These are phyloP conservation scores for Yponomeuta plumbellus DNA, from an alignment of 2,888 invertebrate genomes.

Conservation along the genomic window DNA sequence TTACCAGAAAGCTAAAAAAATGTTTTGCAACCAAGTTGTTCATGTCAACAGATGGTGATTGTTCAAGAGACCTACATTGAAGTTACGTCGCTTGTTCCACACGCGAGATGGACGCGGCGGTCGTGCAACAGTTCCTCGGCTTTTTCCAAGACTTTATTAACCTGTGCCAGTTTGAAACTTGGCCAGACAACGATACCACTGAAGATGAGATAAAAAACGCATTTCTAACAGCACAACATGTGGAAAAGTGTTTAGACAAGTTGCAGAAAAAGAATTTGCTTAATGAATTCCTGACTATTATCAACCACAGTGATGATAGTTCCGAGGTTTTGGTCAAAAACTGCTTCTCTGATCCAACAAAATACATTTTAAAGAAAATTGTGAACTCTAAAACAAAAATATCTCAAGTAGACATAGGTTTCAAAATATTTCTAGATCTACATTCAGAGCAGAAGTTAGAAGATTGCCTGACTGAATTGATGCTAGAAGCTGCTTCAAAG, in stretches of 20 bases:
- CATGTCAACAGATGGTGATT: slow-evolving; percentile 66
- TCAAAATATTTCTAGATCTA: slow-evolving; percentile 47
- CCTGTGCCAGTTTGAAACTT: slow-evolving; percentile 64
- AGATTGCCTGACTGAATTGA: slow-evolving; percentile 46
- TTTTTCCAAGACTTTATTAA: slow-evolving; percentile 72
- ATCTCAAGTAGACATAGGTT: slow-evolving; percentile 42
- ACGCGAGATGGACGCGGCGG: slow-evolving; percentile 49
- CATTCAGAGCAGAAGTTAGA: slow-evolving; percentile 51
- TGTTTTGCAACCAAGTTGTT: slow-evolving; percentile 19
- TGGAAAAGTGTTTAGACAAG: slow-evolving; percentile 71
- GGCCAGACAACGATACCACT: slow-evolving; percentile 57
- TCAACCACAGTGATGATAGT: slow-evolving; percentile 36
- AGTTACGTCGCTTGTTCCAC: slow-evolving; percentile 44
- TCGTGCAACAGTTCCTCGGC: slow-evolving; percentile 64
- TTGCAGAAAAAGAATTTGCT: slow-evolving; percentile 58
- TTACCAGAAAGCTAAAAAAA: slow-evolving; percentile 9
- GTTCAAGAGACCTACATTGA: slow-evolving; percentile 46
- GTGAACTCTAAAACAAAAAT: slow-evolving; percentile 48
- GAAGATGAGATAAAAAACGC: slow-evolving; percentile 67
- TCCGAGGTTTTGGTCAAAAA: slow-evolving; percentile 38
- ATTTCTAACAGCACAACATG: slow-evolving; percentile 69
- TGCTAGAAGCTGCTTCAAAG: slow-evolving; percentile 59
- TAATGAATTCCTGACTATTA: slow-evolving; percentile 51
- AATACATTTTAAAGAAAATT: slow-evolving; percentile 55
- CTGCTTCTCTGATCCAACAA: slow-evolving; percentile 54